Evolutionary conservation across 1,140 invertebrate species (phyloP).

Genomic region (Adelges cooleyi): DNA sequence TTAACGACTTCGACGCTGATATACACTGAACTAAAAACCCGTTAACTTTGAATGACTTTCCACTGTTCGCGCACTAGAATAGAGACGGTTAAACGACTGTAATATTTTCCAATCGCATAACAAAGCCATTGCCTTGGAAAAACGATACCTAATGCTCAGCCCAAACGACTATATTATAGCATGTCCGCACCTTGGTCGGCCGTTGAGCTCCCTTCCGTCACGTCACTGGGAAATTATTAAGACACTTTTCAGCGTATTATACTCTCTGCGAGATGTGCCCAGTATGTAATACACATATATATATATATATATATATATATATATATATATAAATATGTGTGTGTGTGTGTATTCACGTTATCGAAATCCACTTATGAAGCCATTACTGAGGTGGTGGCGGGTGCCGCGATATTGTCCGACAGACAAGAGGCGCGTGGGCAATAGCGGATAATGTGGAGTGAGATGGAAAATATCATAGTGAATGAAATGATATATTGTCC

Average conservation of each 20-base stretch:
- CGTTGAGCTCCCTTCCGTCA: not conserved
- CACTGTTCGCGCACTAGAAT: too few species aligned
- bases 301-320: too few species aligned
- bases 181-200: not conserved
- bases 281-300: too few species aligned
- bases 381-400: not conserved
- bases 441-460: not conserved
- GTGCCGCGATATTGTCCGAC: not conserved
- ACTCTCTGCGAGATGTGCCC: slow-evolving; percentile 3
- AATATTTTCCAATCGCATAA: too few species aligned
- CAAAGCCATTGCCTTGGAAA: not conserved
- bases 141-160: slow-evolving; percentile 1
- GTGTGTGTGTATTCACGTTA: too few species aligned
- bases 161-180: not conserved
- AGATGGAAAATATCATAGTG: not conserved
- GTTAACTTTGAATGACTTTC: too few species aligned
- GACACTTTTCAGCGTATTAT: slow-evolving; percentile 23
- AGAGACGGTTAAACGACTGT: too few species aligned
- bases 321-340: too few species aligned
- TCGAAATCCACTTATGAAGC: slow-evolving; percentile 17
- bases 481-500: not conserved
- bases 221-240: slow-evolving; percentile 18
- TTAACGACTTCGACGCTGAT: too few species aligned
- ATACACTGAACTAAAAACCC: too few species aligned
- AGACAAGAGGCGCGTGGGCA: not conserved